Evolutionary conservation across 2,888 invertebrate genomes (phyloP).

Genomic region (Amblyjoppa fuscipennis): DNA sequence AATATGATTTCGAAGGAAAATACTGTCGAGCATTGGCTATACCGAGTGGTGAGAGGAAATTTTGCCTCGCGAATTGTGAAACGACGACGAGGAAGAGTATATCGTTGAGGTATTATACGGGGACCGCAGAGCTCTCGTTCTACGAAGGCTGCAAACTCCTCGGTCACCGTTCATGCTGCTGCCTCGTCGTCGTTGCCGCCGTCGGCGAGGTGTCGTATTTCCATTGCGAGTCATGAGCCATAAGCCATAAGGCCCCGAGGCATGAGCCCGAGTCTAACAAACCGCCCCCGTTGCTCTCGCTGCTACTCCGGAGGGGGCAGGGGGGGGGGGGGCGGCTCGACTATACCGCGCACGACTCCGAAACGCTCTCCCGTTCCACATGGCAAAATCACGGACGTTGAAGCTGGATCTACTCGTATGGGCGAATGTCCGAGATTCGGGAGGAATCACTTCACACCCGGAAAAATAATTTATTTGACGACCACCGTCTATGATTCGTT

Average conservation of each 20-base stretch:
- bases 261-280: conserved; percentile 60
- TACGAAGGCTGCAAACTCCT: conserved; percentile 58
- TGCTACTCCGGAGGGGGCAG: neutral
- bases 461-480: too few relatives aligned
- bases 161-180: conserved; percentile 45
- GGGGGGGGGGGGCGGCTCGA: neutral
- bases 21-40: neutral
- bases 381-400: neutral
- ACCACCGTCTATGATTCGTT: too few relatives aligned
- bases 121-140: conserved; percentile 49
- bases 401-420: neutral
- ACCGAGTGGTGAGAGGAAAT: neutral
- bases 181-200: conserved; percentile 54
- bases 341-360: conserved; percentile 1
- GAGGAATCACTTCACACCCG: neutral
- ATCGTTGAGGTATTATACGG: neutral
- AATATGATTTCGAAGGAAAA: neutral
- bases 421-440: neutral
- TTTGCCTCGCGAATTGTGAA: neutral
- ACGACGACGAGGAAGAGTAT: conserved; percentile 27
- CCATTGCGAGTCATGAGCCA: conserved; percentile 62
- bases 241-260: conserved; percentile 63
- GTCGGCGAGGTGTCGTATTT: conserved; percentile 66
- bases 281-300: conserved; percentile 47
- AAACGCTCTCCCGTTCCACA: conserved; percentile 18